A percentile compares a stretch with the other conserved stretches of the same genome.
Conservation (phyloP, 23 tunicate genomes). For the Diplosoma virens region DNA sequence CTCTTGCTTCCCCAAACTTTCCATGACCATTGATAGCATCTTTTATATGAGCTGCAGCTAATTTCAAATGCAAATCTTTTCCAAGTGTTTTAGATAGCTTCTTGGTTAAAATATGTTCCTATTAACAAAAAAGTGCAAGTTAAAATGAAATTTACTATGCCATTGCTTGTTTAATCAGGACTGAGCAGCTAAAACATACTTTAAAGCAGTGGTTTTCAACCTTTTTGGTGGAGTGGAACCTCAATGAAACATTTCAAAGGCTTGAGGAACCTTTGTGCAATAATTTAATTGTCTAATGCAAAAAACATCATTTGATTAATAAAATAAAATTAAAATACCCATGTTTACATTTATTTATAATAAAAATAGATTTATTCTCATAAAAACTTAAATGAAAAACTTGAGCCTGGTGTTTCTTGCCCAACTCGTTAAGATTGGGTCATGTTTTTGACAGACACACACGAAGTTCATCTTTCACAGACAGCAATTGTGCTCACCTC, state of each 20-base stretch:
- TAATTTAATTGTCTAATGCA: no score
- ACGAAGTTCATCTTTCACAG: no score
- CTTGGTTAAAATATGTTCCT: constrained; percentile 39
- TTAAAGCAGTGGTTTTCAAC: no score
- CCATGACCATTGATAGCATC: constrained; percentile 93
- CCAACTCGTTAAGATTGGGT: no score
- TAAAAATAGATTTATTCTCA: background rate
- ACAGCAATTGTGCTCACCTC: no score
- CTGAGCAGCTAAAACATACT: background rate
- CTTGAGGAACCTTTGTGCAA: no score
- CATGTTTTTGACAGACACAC: no score
- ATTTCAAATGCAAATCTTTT: constrained; percentile 52
- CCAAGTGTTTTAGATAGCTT: constrained; percentile 36
- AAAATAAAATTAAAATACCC: background rate
- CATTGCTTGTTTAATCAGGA: background rate
- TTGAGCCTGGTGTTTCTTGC: no score
- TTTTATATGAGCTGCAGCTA: constrained; percentile 84
- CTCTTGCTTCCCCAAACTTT: constrained; percentile 82
- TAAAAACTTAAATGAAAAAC: no score
- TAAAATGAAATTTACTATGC: background rate
- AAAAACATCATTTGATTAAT: no score
- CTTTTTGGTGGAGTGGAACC: no score
- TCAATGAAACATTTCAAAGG: no score
- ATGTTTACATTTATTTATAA: background rate
- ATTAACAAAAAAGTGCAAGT: background rate